Evolutionary conservation across 2,888 invertebrate genomes (phyloP).

Genomic region (Nephrotoma guestfalica): DNA sequence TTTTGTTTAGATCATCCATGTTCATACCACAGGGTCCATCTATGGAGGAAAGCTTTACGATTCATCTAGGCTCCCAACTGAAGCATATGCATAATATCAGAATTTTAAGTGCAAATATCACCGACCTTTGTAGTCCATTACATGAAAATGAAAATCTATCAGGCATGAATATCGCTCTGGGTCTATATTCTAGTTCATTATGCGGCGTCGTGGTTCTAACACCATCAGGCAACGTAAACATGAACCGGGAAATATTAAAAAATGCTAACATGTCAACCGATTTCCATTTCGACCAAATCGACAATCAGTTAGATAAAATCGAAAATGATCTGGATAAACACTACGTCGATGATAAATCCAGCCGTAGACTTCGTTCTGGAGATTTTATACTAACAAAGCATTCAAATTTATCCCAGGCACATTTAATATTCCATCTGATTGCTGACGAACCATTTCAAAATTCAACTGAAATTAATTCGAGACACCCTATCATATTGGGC

Average conservation of each 20-base stretch:
- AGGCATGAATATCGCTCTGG: constrained; percentile 78
- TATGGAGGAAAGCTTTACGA: constrained; percentile 92
- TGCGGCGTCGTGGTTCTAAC: constrained; percentile 73
- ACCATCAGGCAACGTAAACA: constrained; percentile 27
- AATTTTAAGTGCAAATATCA: constrained; percentile 69
- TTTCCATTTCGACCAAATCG: constrained; percentile 75
- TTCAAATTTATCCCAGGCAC: constrained; percentile 87
- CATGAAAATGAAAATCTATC: constrained; percentile 33
- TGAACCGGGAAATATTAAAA: constrained; percentile 28
- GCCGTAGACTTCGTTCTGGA: constrained; percentile 50
- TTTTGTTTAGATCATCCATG: constrained; percentile 28
- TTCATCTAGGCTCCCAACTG: constrained; percentile 92
- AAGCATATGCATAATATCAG: constrained; percentile 98
- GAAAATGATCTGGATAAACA: constrained; percentile 36
- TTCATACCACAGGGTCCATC: constrained; percentile 31
- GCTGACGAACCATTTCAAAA: constrained; percentile 58
- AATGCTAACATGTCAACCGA: constrained; percentile 58
- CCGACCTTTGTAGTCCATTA: constrained; percentile 57
- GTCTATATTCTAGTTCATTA: constrained; percentile 83
- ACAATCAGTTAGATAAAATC: constrained; percentile 68
- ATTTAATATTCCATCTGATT: constrained; percentile 91
- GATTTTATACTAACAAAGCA: constrained; percentile 79
- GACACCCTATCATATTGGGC: constrained; percentile 90
- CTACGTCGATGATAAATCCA: constrained; percentile 19
- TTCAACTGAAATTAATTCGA: constrained; percentile 79